A percentile compares a stretch with the other conserved stretches of the same genome.
Conservation (phyloP, 2,113 vertebrate species). For the Pimephales promelas region DNA sequence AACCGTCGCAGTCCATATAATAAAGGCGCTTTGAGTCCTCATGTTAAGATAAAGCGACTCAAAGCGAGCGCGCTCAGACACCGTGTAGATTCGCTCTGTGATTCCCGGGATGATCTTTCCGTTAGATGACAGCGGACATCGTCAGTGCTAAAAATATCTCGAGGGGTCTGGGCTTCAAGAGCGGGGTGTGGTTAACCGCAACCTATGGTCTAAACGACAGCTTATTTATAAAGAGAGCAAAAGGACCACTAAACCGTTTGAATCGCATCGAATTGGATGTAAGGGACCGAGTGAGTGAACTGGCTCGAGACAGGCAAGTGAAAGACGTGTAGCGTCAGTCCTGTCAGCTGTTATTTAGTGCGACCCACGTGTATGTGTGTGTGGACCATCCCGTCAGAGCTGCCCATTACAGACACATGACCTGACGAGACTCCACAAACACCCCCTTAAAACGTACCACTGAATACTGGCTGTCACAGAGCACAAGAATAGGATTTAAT, state of each 20-base stretch:
- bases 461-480: neutral
- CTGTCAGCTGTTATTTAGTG: conserved; percentile 14
- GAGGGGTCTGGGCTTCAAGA: conserved; percentile 1
- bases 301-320: neutral
- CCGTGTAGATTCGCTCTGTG: conserved; percentile 11
- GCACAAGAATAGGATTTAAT: neutral
- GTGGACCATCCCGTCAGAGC: conserved; percentile 10
- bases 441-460: neutral
- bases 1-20: conserved; percentile 25
- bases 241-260: neutral
- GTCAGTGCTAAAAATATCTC: conserved; percentile 45
- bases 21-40: conserved; percentile 13
- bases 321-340: conserved; percentile 1
- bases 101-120: conserved; percentile 33
- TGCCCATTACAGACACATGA: conserved; percentile 1
- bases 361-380: conserved; percentile 3
- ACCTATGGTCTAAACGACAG: neutral
- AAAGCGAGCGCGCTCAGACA: neutral
- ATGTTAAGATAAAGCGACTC: conserved; percentile 29
- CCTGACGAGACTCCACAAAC: neutral
- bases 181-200: conserved; percentile 38
- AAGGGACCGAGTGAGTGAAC: neutral
- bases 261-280: neutral
- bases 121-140: conserved; percentile 45
- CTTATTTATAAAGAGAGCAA: neutral